Base-by-base conservation (phyloP, 2,113 vertebrate species). In the Oceanites oceanicus region DNA sequence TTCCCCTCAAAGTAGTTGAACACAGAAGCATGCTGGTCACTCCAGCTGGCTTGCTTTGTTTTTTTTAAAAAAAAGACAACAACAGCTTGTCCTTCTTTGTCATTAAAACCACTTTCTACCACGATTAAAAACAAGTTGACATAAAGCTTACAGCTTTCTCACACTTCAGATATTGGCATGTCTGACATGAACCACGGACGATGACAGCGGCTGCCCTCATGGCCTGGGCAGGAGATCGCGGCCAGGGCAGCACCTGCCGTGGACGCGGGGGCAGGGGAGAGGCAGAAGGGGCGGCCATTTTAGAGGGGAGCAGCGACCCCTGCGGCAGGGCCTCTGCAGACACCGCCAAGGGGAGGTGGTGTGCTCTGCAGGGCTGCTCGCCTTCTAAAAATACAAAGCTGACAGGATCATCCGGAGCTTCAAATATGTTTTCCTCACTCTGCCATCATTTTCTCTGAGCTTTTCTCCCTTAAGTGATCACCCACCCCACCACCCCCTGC, bases 301-400 rank as follows among this genome's bases (percentile, higher is more conserved):
- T 17, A 47, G 25, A 19, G 34, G 17, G 0, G 0, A 25, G 19
- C 8, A 3, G 42, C 3, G 1, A 13, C 0, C 1, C 7, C 19
- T 2, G 1, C 1, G 1, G 32, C 13, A 4, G 18, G 45, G 34
- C 5, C 2, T 19, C 27, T 5, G 58, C 0, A 0, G 13, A 27
- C 0, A 1, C 25, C 0, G 2, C 44, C 11, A 7, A 42, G 26
- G n/a, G 12, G 7, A 63, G 27, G 0, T 1, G 16, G 11, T 30
- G 36, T 13, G 27, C 10, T 19, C 26, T 34, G 29, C 34, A n/a
- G 11, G 29, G 36, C 25, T 5, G 0, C 34, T 45, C 1, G 2
- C 34, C 8, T 77, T 58, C 16, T 3, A 19, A 53, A 65, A 83
- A 36, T 7, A 27, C 1, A 0, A 26, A 88, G 19, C 14, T 72